Conservation (phyloP, 1,140 invertebrate species). For the Monochamus saltuarius region DNA sequence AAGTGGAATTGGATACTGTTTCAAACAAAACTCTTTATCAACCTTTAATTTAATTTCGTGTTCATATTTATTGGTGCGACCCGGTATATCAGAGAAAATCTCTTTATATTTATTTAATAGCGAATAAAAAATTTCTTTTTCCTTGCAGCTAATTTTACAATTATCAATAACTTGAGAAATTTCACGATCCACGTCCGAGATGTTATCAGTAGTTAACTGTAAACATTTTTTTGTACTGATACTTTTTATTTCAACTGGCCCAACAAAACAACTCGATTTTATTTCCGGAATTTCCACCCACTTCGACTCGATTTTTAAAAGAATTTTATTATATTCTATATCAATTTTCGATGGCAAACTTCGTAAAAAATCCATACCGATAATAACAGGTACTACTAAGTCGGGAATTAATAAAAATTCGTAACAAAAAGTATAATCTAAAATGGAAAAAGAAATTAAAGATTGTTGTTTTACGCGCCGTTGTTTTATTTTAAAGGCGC, state of each 20-base stretch:
- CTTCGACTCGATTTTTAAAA: background rate
- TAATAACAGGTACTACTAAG: background rate
- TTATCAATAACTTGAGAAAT: background rate
- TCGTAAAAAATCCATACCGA: slow-evolving; percentile 8
- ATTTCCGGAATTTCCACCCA: background rate
- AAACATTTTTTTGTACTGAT: background rate
- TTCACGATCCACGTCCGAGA: slow-evolving; percentile 2
- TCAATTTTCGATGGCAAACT: slow-evolving; percentile 5
- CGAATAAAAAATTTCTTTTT: background rate
- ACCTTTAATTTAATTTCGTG: slow-evolving; percentile 4
- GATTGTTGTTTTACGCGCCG: background rate
- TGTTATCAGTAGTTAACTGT: background rate
- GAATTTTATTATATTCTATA: background rate
- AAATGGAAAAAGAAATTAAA: background rate
- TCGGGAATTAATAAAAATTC: slow-evolving; percentile 7
- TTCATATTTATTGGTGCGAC: slow-evolving; percentile 1
- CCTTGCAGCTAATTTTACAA: background rate
- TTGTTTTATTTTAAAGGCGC: slow-evolving; percentile 8
- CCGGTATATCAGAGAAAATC: slow-evolving; percentile 8
- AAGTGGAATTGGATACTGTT: slow-evolving; percentile 10
- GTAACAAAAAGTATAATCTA: background rate
- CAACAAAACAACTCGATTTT: background rate
- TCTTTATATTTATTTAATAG: background rate
- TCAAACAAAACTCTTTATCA: slow-evolving; percentile 2
- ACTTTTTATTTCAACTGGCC: background rate